Evolutionary conservation across 2,888 invertebrate species (phyloP), one percentile per base, ranked within the genome.

Genomic region (Leptopterna dolabrata): DNA sequence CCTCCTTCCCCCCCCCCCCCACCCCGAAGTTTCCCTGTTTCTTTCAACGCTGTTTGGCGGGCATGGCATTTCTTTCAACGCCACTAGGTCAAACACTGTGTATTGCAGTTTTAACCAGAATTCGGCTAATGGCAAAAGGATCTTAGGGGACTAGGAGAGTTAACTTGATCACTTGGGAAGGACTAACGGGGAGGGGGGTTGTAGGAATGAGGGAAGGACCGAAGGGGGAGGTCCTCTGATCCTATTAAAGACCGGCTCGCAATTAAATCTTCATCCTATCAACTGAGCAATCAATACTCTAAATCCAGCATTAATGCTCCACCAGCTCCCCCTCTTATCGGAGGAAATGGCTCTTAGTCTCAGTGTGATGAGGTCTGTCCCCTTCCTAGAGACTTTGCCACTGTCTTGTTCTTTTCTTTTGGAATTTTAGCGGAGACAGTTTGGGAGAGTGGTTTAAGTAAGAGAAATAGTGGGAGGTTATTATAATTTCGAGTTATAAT

Each of bases 251-350:
- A 73, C 85, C 85, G 73, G 73, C 73, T 85, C 73, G 85, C 85
- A 85, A 85, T 85, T 85, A 85, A 85, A 85, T 85, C 85, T 85
- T 85, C 85, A 85, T 85, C 85, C 85, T 85, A 85, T 85, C 85
- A 85, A 73, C 85, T 85, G 43, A 73, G 85, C 85, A 85, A 85
- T 85, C 85, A 85, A 85, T 85, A 85, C 85, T 73, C 85, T 29
- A 85, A 85, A 85, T 85, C 85, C 85, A 73, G 85, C 85, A 85
- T 76, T 85, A 73, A 73, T 73, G 85, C 73, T 27, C 36, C 41
- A 9, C 19, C 45, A 29, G 3, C 47, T 27, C 41, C 43, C 71
- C 13, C 73, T 73, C 73, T 73, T 41, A 36, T 41, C 73, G 19
- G 9, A n/a, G 41, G 30, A n/a, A 36, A 41, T 73, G 41, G 73